Percentiles rank a stretch among this genome's conserved stretches.
These are phyloP conservation scores for Adoxophyes honmai DNA, from an alignment of 1,140 invertebrate genomes.

Conservation along the genomic window DNA sequence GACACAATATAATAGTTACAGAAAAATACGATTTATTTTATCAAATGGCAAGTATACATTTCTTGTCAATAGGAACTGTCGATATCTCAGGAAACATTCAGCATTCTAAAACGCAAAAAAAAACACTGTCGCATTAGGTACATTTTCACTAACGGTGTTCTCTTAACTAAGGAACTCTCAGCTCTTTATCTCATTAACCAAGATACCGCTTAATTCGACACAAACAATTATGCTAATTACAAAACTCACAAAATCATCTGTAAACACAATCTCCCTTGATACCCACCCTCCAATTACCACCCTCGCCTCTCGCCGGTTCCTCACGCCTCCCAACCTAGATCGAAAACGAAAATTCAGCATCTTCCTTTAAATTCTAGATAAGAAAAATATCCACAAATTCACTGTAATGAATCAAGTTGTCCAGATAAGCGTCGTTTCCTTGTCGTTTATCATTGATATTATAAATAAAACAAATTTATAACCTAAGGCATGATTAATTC, in stretches of 20 bases:
- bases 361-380: slow-evolving; percentile 54
- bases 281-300: slow-evolving; percentile 72
- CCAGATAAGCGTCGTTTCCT: slow-evolving; percentile 12
- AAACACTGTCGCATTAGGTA: too few species aligned
- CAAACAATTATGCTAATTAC: background rate
- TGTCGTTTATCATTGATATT: slow-evolving; percentile 19
- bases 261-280: slow-evolving; percentile 34
- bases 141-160: too few species aligned
- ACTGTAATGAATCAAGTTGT: slow-evolving; percentile 24
- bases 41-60: too few species aligned
- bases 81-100: too few species aligned
- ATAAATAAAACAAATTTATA: slow-evolving; percentile 22
- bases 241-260: slow-evolving; percentile 7
- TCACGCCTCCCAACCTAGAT: slow-evolving; percentile 71
- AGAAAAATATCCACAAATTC: slow-evolving; percentile 63
- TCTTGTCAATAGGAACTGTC: too few species aligned
- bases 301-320: slow-evolving; percentile 51
- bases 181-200: too few species aligned
- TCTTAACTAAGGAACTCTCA: too few species aligned
- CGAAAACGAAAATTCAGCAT: slow-evolving; percentile 72
- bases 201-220: too few species aligned
- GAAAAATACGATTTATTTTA: too few species aligned
- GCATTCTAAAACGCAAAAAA: too few species aligned
- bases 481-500: slow-evolving; percentile 3
- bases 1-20: too few species aligned